Evolutionary conservation across 2,888 invertebrate species (phyloP).

Genomic region (Subacronicta megacephala): DNA sequence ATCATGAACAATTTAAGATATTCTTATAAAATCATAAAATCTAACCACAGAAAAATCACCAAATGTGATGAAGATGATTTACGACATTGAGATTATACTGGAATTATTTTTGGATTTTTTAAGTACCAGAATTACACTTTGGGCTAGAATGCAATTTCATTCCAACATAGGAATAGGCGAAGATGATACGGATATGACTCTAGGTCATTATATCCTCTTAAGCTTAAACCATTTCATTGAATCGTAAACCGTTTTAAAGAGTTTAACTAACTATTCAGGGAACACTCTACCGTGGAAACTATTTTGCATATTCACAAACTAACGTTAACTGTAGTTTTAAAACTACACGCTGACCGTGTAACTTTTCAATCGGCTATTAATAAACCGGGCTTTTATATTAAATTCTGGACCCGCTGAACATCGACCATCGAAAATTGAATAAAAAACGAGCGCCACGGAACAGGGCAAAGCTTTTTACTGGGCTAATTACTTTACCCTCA

Average conservation of each 20-base stretch:
- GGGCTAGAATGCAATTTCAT: no score
- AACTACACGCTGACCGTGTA: slow-evolving; percentile 22
- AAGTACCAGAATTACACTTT: no score
- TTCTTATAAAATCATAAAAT: no score
- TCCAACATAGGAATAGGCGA: no score
- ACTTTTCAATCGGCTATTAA: slow-evolving; percentile 37
- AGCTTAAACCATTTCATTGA: no score
- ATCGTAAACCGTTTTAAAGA: neutral
- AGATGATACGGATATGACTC: no score
- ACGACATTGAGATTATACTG: no score
- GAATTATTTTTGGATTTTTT: no score
- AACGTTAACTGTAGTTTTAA: slow-evolving; percentile 22
- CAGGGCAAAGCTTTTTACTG: slow-evolving; percentile 36
- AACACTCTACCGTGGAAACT: slow-evolving; percentile 14
- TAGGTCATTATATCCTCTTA: no score
- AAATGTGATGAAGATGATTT: no score
- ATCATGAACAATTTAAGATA: no score
- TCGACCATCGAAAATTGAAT: slow-evolving; percentile 34
- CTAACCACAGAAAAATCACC: no score
- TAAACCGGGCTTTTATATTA: slow-evolving; percentile 38
- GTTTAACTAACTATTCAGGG: slow-evolving; percentile 3
- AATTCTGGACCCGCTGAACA: slow-evolving; percentile 17
- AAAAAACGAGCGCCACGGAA: slow-evolving; percentile 26
- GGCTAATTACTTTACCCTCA: slow-evolving; percentile 43
- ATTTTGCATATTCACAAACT: slow-evolving; percentile 25